A percentile compares a stretch with the other conserved stretches of the same genome.
These are phyloP conservation scores for Phymastichus coffea DNA, from an alignment of 1,140 invertebrate genomes.

Conservation along the genomic window DNA sequence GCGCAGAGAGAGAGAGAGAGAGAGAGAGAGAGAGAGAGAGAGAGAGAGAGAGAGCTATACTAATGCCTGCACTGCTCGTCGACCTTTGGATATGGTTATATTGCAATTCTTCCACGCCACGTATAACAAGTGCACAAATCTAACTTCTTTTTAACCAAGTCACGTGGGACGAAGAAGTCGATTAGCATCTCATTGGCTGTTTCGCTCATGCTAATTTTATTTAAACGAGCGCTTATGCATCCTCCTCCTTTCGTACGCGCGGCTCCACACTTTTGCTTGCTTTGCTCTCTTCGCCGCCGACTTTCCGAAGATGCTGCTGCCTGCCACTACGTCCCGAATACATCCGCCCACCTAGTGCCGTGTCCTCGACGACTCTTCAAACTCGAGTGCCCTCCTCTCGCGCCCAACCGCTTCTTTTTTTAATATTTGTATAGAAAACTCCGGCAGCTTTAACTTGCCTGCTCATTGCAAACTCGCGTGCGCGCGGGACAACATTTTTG, in stretches of 20 bases:
- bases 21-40: slow-evolving; percentile 4
- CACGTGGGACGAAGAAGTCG: slow-evolving; percentile 39
- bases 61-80: no score
- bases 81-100: no score
- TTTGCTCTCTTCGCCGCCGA: slow-evolving; percentile 37
- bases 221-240: slow-evolving; percentile 25
- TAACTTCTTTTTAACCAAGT: no score
- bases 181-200: slow-evolving; percentile 53
- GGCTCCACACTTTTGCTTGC: slow-evolving; percentile 20
- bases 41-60: no score
- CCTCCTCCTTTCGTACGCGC: not conserved
- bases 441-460: not conserved
- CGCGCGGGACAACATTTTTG: slow-evolving; percentile 5
- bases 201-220: slow-evolving; percentile 45
- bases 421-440: slow-evolving; percentile 20
- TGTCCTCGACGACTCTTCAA: slow-evolving; percentile 30
- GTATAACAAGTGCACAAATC: no score
- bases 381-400: slow-evolving; percentile 21
- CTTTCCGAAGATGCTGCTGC: not conserved
- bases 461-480: slow-evolving; percentile 1
- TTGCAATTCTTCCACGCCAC: no score
- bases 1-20: not conserved
- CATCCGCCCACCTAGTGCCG: slow-evolving; percentile 40
- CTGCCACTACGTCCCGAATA: slow-evolving; percentile 17
- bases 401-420: slow-evolving; percentile 11